Conservation (phyloP, 2,113 vertebrate genomes). For the Gnathonemus longibarbis region DNA sequence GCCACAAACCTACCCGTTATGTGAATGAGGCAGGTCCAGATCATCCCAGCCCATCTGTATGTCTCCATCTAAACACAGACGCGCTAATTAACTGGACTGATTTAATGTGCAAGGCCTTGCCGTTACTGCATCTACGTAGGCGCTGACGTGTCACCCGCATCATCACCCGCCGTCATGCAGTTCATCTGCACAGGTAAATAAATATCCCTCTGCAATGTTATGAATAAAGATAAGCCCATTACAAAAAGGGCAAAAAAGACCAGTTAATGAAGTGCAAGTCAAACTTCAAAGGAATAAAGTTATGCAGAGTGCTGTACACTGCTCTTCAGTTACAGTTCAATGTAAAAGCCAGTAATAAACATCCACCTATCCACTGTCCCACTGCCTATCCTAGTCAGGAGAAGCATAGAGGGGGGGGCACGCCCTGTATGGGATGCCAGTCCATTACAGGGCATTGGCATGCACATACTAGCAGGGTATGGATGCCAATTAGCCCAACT, state of each 20-base stretch:
- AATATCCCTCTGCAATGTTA: not conserved
- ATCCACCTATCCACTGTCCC: not conserved
- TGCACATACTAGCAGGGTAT: not conserved
- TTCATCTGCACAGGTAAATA: not conserved
- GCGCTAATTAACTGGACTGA: not conserved
- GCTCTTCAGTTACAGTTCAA: not conserved
- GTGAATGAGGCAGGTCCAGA: conserved; percentile 12
- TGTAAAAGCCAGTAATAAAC: not conserved
- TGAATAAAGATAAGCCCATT: not conserved
- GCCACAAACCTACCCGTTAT: conserved; percentile 7
- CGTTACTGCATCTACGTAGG: not conserved
- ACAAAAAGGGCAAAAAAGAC: not conserved
- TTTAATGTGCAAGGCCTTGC: not conserved
- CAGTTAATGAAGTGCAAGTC: not conserved
- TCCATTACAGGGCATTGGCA: not conserved
- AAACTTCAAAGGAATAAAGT: not conserved
- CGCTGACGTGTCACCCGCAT: not conserved
- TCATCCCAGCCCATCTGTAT: not conserved
- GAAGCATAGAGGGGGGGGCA: not conserved
- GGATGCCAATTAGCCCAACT: not conserved
- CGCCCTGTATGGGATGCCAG: not conserved
- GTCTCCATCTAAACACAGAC: conserved; percentile 11
- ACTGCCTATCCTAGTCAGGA: not conserved
- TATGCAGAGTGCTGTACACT: not conserved
- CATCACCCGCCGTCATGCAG: not conserved